Base-by-base conservation (phyloP, 2,113 vertebrate genomes). In the Trematomus loennbergii region DNA sequence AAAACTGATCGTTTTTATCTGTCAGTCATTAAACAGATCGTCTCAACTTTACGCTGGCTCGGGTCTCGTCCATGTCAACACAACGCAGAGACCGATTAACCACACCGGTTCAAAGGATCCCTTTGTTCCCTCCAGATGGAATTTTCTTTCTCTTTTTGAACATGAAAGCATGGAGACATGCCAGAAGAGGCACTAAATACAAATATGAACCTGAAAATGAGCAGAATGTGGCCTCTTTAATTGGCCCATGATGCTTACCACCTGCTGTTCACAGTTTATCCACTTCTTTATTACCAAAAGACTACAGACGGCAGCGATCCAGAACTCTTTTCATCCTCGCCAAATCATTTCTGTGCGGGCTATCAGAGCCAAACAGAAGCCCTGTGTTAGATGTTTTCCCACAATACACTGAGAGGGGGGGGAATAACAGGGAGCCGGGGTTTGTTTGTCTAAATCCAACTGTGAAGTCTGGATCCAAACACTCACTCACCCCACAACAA, bases 281-380 rank as follows among this genome's bases (percentile, higher is more conserved):
- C 16, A 13, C 7, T n/a, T 61, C 29, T 65, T 57, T 48, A 65
- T 65, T 33, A 64, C n/a, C n/a, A 13, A 12, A 17, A 7, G 20
- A 36, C 16, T n/a, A 60, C 43, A 1, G 12, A 20, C 3, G 58
- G 71, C 58, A 63, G 36, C 13, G 3, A 9, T 65, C 40, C 72
- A 46, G 49, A 0, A 25, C 1, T 49, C 45, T 45, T 33, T 52
- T 61, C 12, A 72, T n/a, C 25, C 16, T 17, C 43, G 3, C 7
- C 17, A 10, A 20, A 25, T 25, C 8, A 8, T 36, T 25, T 54
- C 18, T 40, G 10, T 43, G 4, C 59, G 16, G 48, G 55, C 50
- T 45, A 29, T 63, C 60, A 8, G 60, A 54, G 49, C 15, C 11
- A 33, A 55, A 74, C 72, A 74, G 50, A 64, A 40, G 50, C 60